A percentile compares a stretch with the other conserved stretches of the same genome.
These are phyloP conservation scores for Pterostichus niger DNA, from an alignment of 2,888 invertebrate genomes.

Conservation along the genomic window DNA sequence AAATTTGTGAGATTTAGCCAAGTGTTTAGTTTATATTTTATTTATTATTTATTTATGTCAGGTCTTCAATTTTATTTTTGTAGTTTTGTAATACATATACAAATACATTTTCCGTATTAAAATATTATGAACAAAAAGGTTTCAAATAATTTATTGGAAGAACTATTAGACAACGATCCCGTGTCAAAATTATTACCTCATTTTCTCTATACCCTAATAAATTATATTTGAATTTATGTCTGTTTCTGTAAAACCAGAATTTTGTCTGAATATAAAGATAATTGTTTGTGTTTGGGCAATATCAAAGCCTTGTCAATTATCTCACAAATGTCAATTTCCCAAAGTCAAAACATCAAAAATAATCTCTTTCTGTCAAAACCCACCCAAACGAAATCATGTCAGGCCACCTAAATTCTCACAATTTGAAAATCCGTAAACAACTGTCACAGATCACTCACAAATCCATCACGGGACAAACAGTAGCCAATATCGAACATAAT, in stretches of 20 bases:
- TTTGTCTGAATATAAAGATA: no score
- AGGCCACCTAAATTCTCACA: constrained; percentile 31
- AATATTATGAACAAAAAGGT: no score
- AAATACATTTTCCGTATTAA: no score
- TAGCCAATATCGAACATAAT: constrained; percentile 31
- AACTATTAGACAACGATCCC: no score
- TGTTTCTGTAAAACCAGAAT: no score
- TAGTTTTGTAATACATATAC: neutral
- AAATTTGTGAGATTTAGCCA: no score
- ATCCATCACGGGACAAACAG: constrained; percentile 21
- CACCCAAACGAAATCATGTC: neutral
- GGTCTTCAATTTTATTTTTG: neutral
- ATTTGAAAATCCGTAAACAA: constrained; percentile 25
- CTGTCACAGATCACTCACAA: constrained; percentile 29
- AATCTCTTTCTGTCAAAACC: constrained; percentile 8
- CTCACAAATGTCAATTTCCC: constrained; percentile 8
- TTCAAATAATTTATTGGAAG: no score
- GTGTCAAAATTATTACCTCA: no score
- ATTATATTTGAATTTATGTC: no score
- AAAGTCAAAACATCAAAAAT: constrained; percentile 42
- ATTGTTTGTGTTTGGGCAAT: neutral
- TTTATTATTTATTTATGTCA: no score
- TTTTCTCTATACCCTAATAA: no score
- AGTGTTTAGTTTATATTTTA: no score
- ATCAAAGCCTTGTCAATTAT: constrained; percentile 17